Base-by-base conservation (phyloP, 2,797 vertebrate genomes). In the Ispidina picta region DNA sequence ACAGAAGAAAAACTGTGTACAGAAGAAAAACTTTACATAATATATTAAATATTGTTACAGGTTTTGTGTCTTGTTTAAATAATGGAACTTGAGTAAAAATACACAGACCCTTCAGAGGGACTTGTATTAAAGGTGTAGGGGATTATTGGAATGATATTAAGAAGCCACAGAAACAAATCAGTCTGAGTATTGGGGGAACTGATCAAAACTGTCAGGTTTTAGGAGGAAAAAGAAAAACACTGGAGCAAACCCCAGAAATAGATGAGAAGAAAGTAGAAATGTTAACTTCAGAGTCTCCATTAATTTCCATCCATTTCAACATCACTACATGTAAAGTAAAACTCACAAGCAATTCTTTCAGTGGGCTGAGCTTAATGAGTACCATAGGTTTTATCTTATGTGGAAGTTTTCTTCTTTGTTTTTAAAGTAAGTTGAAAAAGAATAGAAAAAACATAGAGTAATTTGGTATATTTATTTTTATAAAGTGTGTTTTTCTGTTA, bases 61-160 rank as follows among this genome's bases (percentile, higher is more conserved):
- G 13, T 59, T 75, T 73, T 44, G 59, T 75, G 18, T 60, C 13
- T 85, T 58, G 10, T 46, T 80, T 87, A 83, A 94, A n/a, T 71
- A 51, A 48, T 48, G 37, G 8, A 7, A 73, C 28, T 54, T 65
- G 59, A 79, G 6, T 77, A n/a, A 74, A 74, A 74, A 44, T 2
- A 2, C 60, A n/a, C 15, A 65, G 16, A 70, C 5, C 37, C 44
- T 74, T 86, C 51, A 68, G 28, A 14, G 22, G 39, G 6, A 66
- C 18, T 12, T 33, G 3, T 66, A 26, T 48, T 89, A 37, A 77
- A 85, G 14, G 4, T 62, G 9, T 28, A 52, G 18, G 15, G 41
- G 4, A 52, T 20, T 76, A 10, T 23, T 41, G 19, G 25, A 66
- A 44, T 21, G 11, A 43, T 71, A 15, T 29, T 77, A 35, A 54